A percentile compares a stretch with the other conserved stretches of the same genome.
Evolutionary conservation across 2,113 vertebrate species (phyloP).

Genomic region (Ameiurus melas): DNA sequence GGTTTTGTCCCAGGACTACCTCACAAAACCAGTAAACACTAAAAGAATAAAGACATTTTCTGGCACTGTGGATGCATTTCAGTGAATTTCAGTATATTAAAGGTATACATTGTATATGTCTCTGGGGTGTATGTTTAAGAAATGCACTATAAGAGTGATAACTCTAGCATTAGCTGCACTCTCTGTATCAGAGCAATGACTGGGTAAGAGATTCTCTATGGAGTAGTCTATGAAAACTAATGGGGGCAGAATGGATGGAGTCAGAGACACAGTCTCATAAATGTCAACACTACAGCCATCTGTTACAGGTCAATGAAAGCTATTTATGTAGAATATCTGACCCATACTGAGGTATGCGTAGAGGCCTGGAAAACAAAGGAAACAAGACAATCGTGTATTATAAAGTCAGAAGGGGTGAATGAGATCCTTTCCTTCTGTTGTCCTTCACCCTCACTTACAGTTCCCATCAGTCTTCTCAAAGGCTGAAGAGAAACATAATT

Average conservation of each 20-base stretch:
- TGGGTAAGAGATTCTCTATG: slow-evolving; percentile 19
- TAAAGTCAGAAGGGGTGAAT: slow-evolving; percentile 44
- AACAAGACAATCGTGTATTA: slow-evolving; percentile 51
- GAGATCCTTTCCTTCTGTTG: slow-evolving; percentile 10
- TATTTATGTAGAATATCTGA: slow-evolving; percentile 51
- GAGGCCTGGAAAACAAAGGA: slow-evolving; percentile 47
- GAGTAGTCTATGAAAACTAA: slow-evolving; percentile 18
- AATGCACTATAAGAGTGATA: background rate
- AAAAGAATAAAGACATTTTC: background rate
- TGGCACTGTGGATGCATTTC: background rate
- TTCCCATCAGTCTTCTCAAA: slow-evolving; percentile 31
- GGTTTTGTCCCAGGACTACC: background rate
- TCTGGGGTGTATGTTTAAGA: background rate
- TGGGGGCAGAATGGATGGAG: background rate
- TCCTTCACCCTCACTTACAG: slow-evolving; percentile 31
- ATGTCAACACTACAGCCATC: slow-evolving; percentile 49
- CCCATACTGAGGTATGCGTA: slow-evolving; percentile 45
- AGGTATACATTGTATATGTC: background rate
- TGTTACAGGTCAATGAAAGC: slow-evolving; percentile 49
- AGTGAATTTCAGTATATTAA: background rate
- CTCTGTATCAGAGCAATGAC: background rate
- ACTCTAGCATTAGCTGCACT: background rate
- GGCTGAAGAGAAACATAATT: slow-evolving; percentile 49
- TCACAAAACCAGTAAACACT: slow-evolving; percentile 3
- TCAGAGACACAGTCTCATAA: slow-evolving; percentile 29